Conservation (phyloP, 2,797 vertebrate species). For the Sitta carolinensis region DNA sequence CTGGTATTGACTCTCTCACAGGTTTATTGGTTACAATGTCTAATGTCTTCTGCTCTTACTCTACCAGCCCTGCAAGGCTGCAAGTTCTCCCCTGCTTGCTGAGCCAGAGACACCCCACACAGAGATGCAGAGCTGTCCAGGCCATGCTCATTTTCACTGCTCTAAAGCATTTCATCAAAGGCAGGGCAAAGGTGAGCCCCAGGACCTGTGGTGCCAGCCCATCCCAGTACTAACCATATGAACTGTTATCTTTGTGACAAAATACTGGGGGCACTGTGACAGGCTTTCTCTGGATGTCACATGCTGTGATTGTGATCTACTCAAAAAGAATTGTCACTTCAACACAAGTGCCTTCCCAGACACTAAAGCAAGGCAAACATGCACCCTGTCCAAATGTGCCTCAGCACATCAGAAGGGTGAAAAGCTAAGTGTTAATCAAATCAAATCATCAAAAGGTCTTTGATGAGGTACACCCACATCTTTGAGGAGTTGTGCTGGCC, state of each 20-base stretch:
- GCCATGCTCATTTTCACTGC: not conserved
- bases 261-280: not conserved
- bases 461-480: not conserved
- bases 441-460: no score
- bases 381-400: not conserved
- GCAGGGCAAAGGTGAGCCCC: not conserved
- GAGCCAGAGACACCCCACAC: not conserved
- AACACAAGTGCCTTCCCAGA: not conserved
- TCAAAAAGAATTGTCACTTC: not conserved
- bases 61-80: not conserved
- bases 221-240: not conserved
- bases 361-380: not conserved
- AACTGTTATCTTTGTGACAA: not conserved
- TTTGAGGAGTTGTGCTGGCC: not conserved
- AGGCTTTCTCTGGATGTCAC: not conserved
- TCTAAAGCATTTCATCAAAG: not conserved
- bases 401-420: not conserved
- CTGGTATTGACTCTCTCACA: not conserved
- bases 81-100: not conserved
- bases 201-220: not conserved
- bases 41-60: not conserved
- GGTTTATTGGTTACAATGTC: not conserved
- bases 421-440: not conserved
- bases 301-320: not conserved
- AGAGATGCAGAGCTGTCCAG: not conserved